Conservation (phyloP, 2,113 vertebrate genomes). For the Tenebrosternarchus preto region DNA sequence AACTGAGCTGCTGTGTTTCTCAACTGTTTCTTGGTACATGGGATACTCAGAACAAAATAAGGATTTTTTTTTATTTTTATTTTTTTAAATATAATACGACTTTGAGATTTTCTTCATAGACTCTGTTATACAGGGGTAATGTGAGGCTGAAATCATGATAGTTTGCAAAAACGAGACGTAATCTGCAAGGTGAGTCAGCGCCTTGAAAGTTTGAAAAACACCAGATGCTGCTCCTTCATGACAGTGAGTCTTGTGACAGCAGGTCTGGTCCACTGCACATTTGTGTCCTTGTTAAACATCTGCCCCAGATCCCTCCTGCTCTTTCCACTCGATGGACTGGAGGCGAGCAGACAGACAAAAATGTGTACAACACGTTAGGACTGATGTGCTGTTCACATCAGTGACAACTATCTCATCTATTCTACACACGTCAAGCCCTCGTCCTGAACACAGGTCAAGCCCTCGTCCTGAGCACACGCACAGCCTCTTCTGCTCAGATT, state of each 20-base stretch:
- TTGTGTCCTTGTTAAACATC: slow-evolving; percentile 64
- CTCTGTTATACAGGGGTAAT: background rate
- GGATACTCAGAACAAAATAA: background rate
- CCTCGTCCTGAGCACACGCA: no score
- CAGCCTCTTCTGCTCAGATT: no score
- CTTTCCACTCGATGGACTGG: background rate
- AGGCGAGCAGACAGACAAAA: no score
- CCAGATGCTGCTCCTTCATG: slow-evolving; percentile 67
- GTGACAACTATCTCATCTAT: no score
- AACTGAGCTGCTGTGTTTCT: background rate
- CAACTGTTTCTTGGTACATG: background rate
- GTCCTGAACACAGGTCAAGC: no score
- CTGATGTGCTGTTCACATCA: no score
- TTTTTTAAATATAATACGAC: background rate
- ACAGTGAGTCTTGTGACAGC: slow-evolving; percentile 68
- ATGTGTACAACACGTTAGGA: no score
- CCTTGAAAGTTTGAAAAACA: slow-evolving; percentile 57
- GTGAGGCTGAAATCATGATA: slow-evolving; percentile 4
- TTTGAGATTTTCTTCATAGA: background rate
- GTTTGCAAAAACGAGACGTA: slow-evolving; percentile 1
- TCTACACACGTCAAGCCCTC: no score
- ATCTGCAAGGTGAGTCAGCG: slow-evolving; percentile 20
- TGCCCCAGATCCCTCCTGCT: slow-evolving; percentile 60
- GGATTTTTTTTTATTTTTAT: background rate
- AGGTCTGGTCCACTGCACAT: slow-evolving; percentile 58